Conservation (phyloP, 2,797 vertebrate genomes). For the Synanceia verrucosa region DNA sequence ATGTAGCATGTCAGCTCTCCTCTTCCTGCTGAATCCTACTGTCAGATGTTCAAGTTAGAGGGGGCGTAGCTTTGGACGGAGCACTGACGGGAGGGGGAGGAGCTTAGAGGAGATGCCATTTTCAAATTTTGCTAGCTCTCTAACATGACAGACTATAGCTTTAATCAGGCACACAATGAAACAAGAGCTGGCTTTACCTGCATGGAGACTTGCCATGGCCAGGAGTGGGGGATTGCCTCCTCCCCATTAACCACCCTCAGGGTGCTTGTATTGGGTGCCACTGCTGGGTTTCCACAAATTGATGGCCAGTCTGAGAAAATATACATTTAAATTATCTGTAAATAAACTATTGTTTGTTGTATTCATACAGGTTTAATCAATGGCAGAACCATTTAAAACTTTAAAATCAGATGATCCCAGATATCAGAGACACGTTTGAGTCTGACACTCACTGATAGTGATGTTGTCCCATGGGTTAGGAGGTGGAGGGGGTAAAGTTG, state of each 20-base stretch:
- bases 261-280: slow-evolving; percentile 57
- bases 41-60: no score
- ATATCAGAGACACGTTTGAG: background rate
- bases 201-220: slow-evolving; percentile 84
- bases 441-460: slow-evolving; percentile 66
- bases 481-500: slow-evolving; percentile 67
- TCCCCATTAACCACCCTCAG: slow-evolving; percentile 74
- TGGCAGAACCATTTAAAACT: background rate
- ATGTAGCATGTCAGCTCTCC: no score
- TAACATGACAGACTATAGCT: background rate
- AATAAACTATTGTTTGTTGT: background rate
- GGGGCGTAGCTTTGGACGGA: no score
- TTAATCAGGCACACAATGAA: background rate
- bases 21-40: no score
- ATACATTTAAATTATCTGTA: background rate
- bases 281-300: slow-evolving; percentile 71
- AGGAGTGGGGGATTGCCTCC: slow-evolving; percentile 75
- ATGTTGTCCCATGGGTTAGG: slow-evolving; percentile 77
- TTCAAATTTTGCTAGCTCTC: no score
- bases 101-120: no score
- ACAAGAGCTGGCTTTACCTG: slow-evolving; percentile 63
- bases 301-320: slow-evolving; percentile 74
- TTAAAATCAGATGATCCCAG: background rate
- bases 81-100: no score
- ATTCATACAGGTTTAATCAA: background rate